Percentiles rank a stretch among this genome's conserved stretches.
phyloP scores from a whole-genome alignment of 2,797 vertebrate genomes.

The Cossypha caffra region DNA sequence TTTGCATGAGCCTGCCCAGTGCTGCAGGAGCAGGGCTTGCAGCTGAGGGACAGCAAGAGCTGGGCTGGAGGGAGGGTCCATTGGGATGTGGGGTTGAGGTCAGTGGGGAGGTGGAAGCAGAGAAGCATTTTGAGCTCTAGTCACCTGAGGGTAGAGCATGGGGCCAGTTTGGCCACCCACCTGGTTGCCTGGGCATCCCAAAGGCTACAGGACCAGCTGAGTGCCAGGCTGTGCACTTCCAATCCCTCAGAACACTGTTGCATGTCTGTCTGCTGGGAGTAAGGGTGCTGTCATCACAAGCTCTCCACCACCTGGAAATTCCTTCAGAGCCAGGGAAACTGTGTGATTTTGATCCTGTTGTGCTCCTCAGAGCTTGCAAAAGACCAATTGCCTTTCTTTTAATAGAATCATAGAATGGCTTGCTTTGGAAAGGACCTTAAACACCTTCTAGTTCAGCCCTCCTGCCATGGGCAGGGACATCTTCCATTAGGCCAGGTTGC shows the following conservation, averaged over 20 bases:
- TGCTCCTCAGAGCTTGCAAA: not conserved
- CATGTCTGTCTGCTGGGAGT: not conserved
- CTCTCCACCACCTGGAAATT: not conserved
- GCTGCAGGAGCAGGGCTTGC: not conserved
- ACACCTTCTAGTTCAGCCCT: not conserved
- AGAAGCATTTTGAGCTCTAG: not conserved
- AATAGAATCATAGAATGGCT: no score
- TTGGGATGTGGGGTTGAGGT: not conserved
- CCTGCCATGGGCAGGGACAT: not conserved
- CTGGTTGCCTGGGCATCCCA: not conserved
- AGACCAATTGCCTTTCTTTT: not conserved
- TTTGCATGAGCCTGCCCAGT: not conserved
- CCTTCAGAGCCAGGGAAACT: not conserved
- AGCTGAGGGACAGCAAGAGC: not conserved
- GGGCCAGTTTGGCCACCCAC: fast-evolving
- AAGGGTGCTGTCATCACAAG: not conserved
- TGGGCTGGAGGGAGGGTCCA: fast-evolving
- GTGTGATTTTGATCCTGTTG: not conserved
- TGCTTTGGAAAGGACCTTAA: not conserved
- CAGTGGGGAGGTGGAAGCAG: not conserved
- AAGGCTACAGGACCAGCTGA: not conserved
- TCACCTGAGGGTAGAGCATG: not conserved
- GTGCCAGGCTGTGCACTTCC: not conserved
- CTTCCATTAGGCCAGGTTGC: not conserved
- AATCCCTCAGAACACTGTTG: not conserved